Evolutionary conservation across 2,888 invertebrate species (phyloP), one percentile per base, ranked within the genome.

Genomic region (Magallana nippona): DNA sequence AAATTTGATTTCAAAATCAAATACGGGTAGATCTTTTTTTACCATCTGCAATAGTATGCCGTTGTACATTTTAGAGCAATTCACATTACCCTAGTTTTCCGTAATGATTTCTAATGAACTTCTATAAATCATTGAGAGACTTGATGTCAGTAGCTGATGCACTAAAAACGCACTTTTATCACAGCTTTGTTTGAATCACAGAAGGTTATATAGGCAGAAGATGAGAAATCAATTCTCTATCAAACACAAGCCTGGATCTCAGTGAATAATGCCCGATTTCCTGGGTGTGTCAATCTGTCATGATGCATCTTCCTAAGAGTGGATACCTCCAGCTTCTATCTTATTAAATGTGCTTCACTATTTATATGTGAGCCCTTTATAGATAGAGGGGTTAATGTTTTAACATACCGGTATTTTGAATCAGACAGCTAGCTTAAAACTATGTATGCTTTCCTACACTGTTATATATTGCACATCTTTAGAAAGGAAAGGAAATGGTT

Each of bases 201-300:
- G 27, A 71, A 27, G 71, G 13, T 15, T 15, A 44, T 44, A 5
- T 44, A 8, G 13, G 22, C 27, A 27, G 71, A 15, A 27, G 10
- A 19, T 71, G 27, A 13, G 22, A 71, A 71, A 71, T 71, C 71
- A 71, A 71, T 71, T 71, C 71, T 71, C 60, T 60, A n/a, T 8
- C 71, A 44, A 44, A 44, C 44, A 44, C 44, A 44, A 44, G 44
- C 71, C 22, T 71, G 15, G 15, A 27, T 27, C 27, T 13, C 27
- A 17, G 15, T 71, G 32, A 22, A 71, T 3, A 13, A 71, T 15
- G 32, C 15, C 71, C 13, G 22, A 71, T 19, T 27, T 32, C 13
- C 13, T 5, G 11, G 27, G 71, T 71, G 71, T 71, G 71, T 71
- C 71, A 27, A 27, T 71, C 32, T 15, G 0, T 44, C 44, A 44